Base-by-base conservation (phyloP, 2,888 invertebrate genomes). In the Strigamia transsilvanica region DNA sequence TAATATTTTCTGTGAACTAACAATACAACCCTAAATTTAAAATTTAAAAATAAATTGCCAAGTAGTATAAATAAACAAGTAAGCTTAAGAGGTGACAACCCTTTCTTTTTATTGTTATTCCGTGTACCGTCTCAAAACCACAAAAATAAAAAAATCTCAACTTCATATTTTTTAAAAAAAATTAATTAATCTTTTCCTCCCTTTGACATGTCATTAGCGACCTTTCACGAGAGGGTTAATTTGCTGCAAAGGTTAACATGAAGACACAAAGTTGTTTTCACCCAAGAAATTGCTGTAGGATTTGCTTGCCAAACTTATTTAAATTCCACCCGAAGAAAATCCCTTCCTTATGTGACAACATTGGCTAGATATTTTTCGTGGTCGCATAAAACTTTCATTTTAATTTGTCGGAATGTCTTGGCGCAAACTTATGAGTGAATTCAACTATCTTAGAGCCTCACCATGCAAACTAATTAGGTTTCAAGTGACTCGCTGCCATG, bases 361-460 rank as follows among this genome's bases (percentile, higher is more conserved):
- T 73, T 6, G 73, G 32, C 73, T 32, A 73, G 32, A 73, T 73
- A 73, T 73, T 73, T 56, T 12, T 27, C 73, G 73, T 73, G 73
- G 73, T 73, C 73, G n/a, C 73, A 73, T 73, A 73, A 73, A 73
- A 73, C 73, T 73, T 73, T 73, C 73, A 73, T 32, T 73, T 73
- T 73, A 73, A 73, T 73, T 73, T 73, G 73, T 27, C 56, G 56
- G 56, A 56, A 56, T 56, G 73, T 73, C 73, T 73, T 27, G 15
- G 27, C 13, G 73, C 27, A 73, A 73, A 73, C 15, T 73, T 73
- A 32, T 32, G 73, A n/a, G 27, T 73, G 73, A 32, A 73, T 73
- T 32, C 56, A 56, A 56, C 56, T 56, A 56, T 73, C 73, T 27
- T 12, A 32, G 4, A 32, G 32, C 73, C 27, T 27, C 27, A 32